phyloP scores from a whole-genome alignment of 2,797 vertebrate species.

The Clamator glandarius region DNA sequence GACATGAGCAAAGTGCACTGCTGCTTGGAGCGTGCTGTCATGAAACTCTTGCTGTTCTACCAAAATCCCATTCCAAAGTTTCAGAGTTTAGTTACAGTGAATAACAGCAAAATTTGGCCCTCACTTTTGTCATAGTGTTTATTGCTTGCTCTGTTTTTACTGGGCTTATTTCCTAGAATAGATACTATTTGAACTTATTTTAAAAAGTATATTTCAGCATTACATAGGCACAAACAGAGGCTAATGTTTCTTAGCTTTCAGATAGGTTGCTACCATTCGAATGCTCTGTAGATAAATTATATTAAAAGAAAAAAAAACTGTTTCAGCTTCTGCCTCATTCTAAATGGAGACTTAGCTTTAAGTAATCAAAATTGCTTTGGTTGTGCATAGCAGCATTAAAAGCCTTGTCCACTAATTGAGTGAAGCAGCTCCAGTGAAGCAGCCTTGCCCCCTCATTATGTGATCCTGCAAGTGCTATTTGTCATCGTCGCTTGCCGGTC shows the following conservation, averaged over 20 bases:
- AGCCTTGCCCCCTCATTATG: slow-evolving; percentile 90
- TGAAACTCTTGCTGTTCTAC: background rate
- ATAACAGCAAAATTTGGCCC: background rate
- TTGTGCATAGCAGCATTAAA: slow-evolving; percentile 91
- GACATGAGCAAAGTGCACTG: background rate
- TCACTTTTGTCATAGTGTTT: background rate
- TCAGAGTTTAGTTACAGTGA: background rate
- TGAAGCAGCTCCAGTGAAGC: slow-evolving; percentile 80
- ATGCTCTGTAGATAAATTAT: slow-evolving; percentile 81
- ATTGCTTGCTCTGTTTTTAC: slow-evolving; percentile 62
- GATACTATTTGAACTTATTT: slow-evolving; percentile 62
- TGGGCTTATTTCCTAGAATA: slow-evolving; percentile 59
- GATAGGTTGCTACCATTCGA: slow-evolving; percentile 88
- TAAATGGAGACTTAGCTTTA: slow-evolving; percentile 89
- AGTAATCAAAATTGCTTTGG: slow-evolving; percentile 94
- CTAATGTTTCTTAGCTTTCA: slow-evolving; percentile 79
- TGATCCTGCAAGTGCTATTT: slow-evolving; percentile 83
- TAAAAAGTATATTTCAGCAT: slow-evolving; percentile 48
- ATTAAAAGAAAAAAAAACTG: slow-evolving; percentile 55
- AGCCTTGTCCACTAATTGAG: slow-evolving; percentile 96
- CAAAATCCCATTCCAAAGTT: background rate
- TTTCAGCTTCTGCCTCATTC: slow-evolving; percentile 80
- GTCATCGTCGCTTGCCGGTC: slow-evolving; percentile 80
- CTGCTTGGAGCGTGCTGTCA: background rate
- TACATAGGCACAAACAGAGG: slow-evolving; percentile 62